Evolutionary conservation across 35 echinoderm and acorn worm species (phyloP).

Genomic region (Lytechinus variegatus): DNA sequence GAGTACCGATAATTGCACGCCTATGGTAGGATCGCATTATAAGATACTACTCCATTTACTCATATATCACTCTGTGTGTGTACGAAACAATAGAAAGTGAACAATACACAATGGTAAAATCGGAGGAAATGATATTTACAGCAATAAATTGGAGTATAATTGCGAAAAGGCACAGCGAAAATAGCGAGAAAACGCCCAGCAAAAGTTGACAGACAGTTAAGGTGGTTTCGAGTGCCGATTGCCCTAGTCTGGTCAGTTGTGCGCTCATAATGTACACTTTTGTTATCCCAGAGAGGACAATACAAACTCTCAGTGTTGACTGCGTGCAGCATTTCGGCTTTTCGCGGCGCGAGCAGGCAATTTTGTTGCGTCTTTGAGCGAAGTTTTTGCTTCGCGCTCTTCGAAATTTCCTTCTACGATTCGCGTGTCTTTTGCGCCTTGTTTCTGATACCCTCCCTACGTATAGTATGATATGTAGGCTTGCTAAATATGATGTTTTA

Average conservation of each 20-base stretch:
- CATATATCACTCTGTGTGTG: not conserved
- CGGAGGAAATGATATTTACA: not conserved
- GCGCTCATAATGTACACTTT: constrained; percentile 52
- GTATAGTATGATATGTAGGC: constrained; percentile 24
- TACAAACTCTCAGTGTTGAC: constrained; percentile 32
- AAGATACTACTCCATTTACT: not conserved
- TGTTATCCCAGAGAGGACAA: constrained; percentile 55
- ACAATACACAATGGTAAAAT: not conserved
- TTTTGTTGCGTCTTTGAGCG: constrained; percentile 52
- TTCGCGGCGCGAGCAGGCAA: constrained; percentile 48
- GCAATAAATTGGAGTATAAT: not conserved
- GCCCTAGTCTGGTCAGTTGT: not conserved
- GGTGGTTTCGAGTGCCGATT: not conserved
- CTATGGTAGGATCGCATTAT: not conserved
- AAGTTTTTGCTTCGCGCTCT: not conserved
- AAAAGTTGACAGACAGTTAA: not conserved
- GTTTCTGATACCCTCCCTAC: constrained; percentile 35
- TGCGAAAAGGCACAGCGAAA: not conserved
- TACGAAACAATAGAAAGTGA: constrained; percentile 19
- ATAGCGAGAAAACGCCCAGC: not conserved
- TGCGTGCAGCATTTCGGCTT: constrained; percentile 52
- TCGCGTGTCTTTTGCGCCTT: constrained; percentile 33
- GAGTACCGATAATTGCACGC: not conserved
- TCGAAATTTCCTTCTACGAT: constrained; percentile 12
- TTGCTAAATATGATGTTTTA: not conserved